Percentiles rank a stretch among this genome's conserved stretches.
Conservation (phyloP, 1,140 invertebrate genomes). For the roundworm (Caenorhabditis elegans) region WBcel235 BX284602.5:14813001-14813500, state of each 20-base stretch:
- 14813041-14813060: conserved; percentile 13
- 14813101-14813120: conserved; percentile 23
- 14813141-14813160: conserved; percentile 30
- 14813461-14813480: background rate
- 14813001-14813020: background rate
- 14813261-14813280: no score
- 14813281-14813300: no score
- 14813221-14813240: no score
- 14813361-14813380: no score
- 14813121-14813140: conserved; percentile 24
- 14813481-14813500: no score
- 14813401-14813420: no score
- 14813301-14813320: no score
- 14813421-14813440: background rate
- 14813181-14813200: no score
- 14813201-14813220: no score
- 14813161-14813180: background rate
- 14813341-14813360: no score
- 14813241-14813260: no score
- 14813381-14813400: no score
- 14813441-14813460: background rate
- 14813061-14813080: conserved; percentile 8
- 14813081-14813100: conserved; percentile 35
- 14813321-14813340: background rate
- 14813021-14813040: background rate